Percentiles rank a stretch among this genome's conserved stretches.
Conservation (phyloP, 2,888 invertebrate species). For the Seira ritae region DNA sequence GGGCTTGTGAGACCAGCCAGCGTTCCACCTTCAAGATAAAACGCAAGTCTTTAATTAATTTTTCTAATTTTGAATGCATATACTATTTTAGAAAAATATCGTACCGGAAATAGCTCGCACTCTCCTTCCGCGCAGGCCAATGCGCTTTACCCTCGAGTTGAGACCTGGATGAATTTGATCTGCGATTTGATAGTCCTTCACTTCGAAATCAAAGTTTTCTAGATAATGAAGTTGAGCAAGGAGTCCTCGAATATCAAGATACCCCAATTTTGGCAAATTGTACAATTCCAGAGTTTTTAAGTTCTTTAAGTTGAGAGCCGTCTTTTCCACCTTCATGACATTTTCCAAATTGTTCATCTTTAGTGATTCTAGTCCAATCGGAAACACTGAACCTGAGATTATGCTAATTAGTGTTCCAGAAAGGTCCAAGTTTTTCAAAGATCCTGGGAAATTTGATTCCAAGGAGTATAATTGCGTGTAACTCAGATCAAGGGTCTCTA, state of each 20-base stretch:
- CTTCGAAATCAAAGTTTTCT: constrained; percentile 88
- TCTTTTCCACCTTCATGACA: constrained; percentile 88
- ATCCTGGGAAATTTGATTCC: constrained; percentile 84
- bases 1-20: constrained; percentile 80
- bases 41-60: background rate
- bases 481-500: constrained; percentile 87
- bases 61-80: background rate
- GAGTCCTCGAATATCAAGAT: constrained; percentile 86
- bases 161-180: constrained; percentile 84
- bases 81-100: background rate
- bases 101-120: constrained; percentile 81
- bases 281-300: constrained; percentile 84
- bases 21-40: constrained; percentile 8
- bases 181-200: constrained; percentile 84
- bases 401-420: constrained; percentile 89
- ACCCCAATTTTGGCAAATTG: constrained; percentile 86
- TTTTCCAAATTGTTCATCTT: constrained; percentile 82
- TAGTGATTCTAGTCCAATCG: constrained; percentile 81
- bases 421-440: constrained; percentile 85
- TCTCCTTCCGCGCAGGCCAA: constrained; percentile 69
- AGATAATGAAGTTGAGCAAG: constrained; percentile 85
- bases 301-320: constrained; percentile 85
- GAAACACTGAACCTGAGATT: constrained; percentile 84
- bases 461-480: constrained; percentile 79
- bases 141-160: constrained; percentile 68